These are phyloP conservation scores for Caenorhabditis sp. DNA, from an alignment of 2,888 invertebrate genomes.

Conservation along the genomic window DNA sequence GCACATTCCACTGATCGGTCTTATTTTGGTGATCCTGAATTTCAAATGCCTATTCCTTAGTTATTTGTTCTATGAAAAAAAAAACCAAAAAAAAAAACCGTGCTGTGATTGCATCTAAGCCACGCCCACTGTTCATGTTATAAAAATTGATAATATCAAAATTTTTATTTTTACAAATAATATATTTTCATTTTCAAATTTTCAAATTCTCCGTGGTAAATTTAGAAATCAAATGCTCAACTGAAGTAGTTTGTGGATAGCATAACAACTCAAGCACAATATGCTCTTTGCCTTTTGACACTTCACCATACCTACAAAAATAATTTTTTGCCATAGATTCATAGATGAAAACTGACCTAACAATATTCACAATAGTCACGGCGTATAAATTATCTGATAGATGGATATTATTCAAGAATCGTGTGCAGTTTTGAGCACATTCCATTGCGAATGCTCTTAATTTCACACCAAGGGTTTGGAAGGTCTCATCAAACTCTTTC, in stretches of 20 bases:
- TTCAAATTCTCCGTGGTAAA: constrained; percentile 34
- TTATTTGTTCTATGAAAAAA: no score
- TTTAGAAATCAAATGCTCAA: constrained; percentile 33
- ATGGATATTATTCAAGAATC: constrained; percentile 60
- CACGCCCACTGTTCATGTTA: no score
- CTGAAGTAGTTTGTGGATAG: constrained; percentile 27
- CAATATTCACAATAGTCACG: constrained; percentile 43
- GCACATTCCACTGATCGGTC: no score
- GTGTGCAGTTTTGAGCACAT: constrained; percentile 54
- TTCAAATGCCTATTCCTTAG: no score
- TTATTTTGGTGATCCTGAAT: no score
- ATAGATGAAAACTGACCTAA: constrained; percentile 15
- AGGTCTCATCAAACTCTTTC: constrained; percentile 52
- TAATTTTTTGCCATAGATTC: no score
- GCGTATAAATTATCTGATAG: constrained; percentile 48
- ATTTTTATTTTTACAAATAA: no score
- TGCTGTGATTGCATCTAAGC: no score
- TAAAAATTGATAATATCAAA: no score
- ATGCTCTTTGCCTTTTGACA: constrained; percentile 41
- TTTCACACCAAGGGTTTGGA: constrained; percentile 35
- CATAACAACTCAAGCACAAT: constrained; percentile 48
- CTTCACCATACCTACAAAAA: constrained; percentile 34
- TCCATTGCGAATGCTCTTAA: constrained; percentile 51
- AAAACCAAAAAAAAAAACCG: no score
- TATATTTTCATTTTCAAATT: constrained; percentile 4